phyloP scores from a whole-genome alignment of 2,113 vertebrate genomes.

The Oncorhynchus mykiss region DNA sequence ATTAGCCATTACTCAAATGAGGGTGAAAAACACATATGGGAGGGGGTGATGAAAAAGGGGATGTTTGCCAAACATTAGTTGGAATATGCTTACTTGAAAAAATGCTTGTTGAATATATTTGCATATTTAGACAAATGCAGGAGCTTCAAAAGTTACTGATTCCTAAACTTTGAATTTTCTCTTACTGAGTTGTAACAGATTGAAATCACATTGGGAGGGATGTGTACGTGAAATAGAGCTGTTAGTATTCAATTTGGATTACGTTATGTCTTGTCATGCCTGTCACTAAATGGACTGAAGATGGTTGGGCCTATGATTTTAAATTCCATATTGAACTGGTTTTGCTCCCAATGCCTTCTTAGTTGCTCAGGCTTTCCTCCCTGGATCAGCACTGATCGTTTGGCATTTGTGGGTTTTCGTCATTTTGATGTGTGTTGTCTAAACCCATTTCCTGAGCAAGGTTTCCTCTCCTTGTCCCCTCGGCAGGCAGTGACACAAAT shows the following conservation, averaged over 20 bases:
- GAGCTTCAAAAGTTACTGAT: constrained; percentile 46
- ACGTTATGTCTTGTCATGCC: not conserved
- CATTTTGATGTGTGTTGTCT: constrained; percentile 49
- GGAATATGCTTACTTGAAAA: constrained; percentile 33
- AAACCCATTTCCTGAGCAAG: constrained; percentile 37
- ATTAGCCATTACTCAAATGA: constrained; percentile 9
- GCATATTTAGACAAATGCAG: constrained; percentile 51
- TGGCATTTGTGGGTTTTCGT: constrained; percentile 37
- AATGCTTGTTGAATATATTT: constrained; percentile 53
- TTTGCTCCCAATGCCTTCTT: not conserved
- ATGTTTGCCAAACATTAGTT: constrained; percentile 11
- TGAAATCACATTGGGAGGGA: constrained; percentile 20
- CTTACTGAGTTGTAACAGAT: constrained; percentile 3
- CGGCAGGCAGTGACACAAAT: constrained; percentile 62
- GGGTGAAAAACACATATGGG: not conserved
- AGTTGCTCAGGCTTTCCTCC: not conserved
- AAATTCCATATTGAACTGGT: not conserved
- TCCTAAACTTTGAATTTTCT: constrained; percentile 25
- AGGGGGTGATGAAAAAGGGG: not conserved
- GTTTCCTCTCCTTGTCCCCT: constrained; percentile 41
- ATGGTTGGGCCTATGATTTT: not conserved
- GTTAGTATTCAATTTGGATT: not conserved
- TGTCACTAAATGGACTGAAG: not conserved
- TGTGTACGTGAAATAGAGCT: not conserved
- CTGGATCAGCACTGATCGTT: not conserved